A percentile compares a stretch with the other conserved stretches of the same genome.
Evolutionary conservation across 1,140 invertebrate genomes (phyloP).

Genomic region (Mycetomoellerius zeteki): DNA sequence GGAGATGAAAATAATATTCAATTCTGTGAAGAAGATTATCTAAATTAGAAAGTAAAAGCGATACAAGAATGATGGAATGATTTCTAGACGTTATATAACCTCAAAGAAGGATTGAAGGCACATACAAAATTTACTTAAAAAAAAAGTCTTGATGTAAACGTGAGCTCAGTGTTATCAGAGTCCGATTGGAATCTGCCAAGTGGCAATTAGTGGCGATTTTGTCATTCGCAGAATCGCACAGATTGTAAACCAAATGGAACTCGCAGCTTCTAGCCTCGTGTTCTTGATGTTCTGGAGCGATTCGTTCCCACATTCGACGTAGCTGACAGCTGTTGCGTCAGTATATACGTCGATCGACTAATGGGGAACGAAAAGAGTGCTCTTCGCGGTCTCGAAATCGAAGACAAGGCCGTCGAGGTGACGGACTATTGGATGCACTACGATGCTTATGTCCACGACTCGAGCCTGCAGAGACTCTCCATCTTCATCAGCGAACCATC

Average conservation of each 20-base stretch:
- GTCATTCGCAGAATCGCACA: neutral
- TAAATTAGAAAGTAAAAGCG: too few relatives aligned
- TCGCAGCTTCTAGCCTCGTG: too few relatives aligned
- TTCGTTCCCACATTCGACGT: neutral
- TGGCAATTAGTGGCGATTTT: neutral
- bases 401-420: constrained; percentile 91
- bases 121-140: too few relatives aligned
- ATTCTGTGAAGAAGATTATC: too few relatives aligned
- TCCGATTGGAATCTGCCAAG: neutral
- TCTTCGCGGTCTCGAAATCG: constrained; percentile 90
- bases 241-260: neutral
- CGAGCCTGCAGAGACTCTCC: constrained; percentile 89
- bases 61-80: too few relatives aligned
- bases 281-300: neutral
- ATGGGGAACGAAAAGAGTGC: constrained; percentile 93
- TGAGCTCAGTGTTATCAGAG: neutral
- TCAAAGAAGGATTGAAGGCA: too few relatives aligned
- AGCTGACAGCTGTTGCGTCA: neutral
- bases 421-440: constrained; percentile 93
- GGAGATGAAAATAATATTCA: too few relatives aligned
- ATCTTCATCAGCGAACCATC: constrained; percentile 91
- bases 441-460: constrained; percentile 89
- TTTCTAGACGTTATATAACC: too few relatives aligned
- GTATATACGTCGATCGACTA: constrained; percentile 33
- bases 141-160: neutral